Conservation (phyloP, 2,888 invertebrate genomes). For the Lymantria dispar region DNA sequence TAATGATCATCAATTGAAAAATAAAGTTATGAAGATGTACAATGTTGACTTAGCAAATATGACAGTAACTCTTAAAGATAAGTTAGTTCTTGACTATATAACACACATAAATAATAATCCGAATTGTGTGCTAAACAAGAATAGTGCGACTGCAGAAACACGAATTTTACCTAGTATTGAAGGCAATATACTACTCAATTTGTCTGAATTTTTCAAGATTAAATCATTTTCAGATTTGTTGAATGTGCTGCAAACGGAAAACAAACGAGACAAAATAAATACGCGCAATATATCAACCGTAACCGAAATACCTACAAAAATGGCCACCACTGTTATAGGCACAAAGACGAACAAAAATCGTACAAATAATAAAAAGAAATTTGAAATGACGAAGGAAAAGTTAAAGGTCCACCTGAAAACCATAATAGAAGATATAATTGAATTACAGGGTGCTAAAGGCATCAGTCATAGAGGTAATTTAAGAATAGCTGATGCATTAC, state of each 20-base stretch:
- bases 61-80: slow-evolving; percentile 59
- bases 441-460: slow-evolving; percentile 54
- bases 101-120: slow-evolving; percentile 55
- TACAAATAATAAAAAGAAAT: slow-evolving; percentile 13
- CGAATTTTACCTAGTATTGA: slow-evolving; percentile 39
- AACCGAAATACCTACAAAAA: background rate
- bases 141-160: slow-evolving; percentile 17
- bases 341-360: background rate
- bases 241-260: slow-evolving; percentile 34
- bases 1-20: slow-evolving; percentile 32
- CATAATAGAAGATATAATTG: slow-evolving; percentile 61
- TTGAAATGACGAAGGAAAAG: slow-evolving; percentile 52
- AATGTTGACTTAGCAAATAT: slow-evolving; percentile 43
- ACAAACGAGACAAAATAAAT: background rate
- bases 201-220: slow-evolving; percentile 67
- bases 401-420: slow-evolving; percentile 63
- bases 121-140: slow-evolving; percentile 45
- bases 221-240: slow-evolving; percentile 64
- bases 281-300: background rate
- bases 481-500: slow-evolving; percentile 55
- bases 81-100: slow-evolving; percentile 62
- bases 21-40: slow-evolving; percentile 43
- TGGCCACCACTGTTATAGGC: background rate
- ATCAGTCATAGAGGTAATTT: slow-evolving; percentile 37
- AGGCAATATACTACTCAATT: slow-evolving; percentile 59